Evolutionary conservation across 2,797 vertebrate genomes (phyloP).

Genomic region (Ibycter americanus): DNA sequence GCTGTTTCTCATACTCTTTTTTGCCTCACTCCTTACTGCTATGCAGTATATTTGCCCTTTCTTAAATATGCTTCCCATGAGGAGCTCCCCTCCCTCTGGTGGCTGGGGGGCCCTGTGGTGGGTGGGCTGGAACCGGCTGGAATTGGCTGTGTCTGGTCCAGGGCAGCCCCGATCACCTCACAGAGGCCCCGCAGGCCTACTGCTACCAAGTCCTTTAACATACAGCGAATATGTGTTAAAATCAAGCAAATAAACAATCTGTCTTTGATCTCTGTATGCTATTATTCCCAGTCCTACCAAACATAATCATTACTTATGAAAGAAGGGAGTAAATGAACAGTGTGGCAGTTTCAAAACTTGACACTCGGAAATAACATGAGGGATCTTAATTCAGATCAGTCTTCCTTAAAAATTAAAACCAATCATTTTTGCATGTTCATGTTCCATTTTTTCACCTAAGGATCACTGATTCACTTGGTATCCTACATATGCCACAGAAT

Average conservation of each 20-base stretch:
- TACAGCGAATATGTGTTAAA: background rate
- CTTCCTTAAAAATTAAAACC: background rate
- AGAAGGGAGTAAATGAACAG: background rate
- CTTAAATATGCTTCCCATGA: background rate
- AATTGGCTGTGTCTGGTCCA: fast-evolving
- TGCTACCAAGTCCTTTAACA: background rate
- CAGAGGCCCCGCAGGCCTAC: background rate
- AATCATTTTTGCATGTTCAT: background rate
- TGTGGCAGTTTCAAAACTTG: background rate
- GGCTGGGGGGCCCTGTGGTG: background rate
- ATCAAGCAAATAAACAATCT: background rate
- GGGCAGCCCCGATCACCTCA: background rate
- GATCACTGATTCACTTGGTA: background rate
- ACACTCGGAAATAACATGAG: background rate
- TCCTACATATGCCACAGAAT: background rate
- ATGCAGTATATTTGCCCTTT: background rate
- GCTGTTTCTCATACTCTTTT: background rate
- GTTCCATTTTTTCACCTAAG: background rate
- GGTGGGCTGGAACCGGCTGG: background rate
- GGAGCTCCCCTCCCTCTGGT: too few relatives aligned
- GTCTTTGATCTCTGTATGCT: background rate
- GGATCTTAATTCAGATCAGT: background rate
- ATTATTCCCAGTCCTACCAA: background rate
- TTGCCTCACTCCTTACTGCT: background rate
- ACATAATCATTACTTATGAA: background rate